A percentile compares a stretch with the other conserved stretches of the same genome.
Conservation (phyloP, 2,888 invertebrate genomes). For the Apeira syringaria region DNA sequence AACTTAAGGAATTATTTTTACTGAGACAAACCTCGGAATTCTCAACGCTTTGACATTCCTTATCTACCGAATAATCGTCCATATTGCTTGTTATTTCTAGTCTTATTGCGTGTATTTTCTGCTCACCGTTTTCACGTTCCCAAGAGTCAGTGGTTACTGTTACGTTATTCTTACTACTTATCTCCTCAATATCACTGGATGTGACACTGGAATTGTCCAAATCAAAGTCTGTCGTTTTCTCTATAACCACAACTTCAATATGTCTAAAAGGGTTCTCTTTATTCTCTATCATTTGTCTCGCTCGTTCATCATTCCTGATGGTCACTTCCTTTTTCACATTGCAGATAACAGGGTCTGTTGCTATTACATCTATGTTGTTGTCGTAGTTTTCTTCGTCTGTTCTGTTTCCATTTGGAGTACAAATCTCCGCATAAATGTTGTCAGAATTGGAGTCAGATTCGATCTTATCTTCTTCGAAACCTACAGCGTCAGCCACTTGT, state of each 20-base stretch:
- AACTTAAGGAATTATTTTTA: conserved; percentile 74
- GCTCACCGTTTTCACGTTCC: conserved; percentile 69
- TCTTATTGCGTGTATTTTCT: conserved; percentile 75
- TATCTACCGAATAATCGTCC: conserved; percentile 69
- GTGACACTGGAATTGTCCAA: conserved; percentile 72
- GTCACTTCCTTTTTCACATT: conserved; percentile 78
- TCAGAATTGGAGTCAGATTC: conserved; percentile 78
- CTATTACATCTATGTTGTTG: conserved; percentile 68
- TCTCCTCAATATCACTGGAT: conserved; percentile 71
- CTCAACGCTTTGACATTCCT: conserved; percentile 49
- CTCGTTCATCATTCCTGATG: conserved; percentile 72
- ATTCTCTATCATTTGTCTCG: conserved; percentile 71
- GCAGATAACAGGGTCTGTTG: conserved; percentile 76
- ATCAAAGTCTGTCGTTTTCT: conserved; percentile 76
- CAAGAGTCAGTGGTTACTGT: conserved; percentile 72
- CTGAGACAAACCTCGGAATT: conserved; percentile 62
- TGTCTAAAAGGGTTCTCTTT: conserved; percentile 77
- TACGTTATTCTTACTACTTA: conserved; percentile 70
- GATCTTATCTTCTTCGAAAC: conserved; percentile 67
- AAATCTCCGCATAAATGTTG: conserved; percentile 89
- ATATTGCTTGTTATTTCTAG: conserved; percentile 78
- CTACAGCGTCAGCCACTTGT: conserved; percentile 87
- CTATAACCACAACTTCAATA: conserved; percentile 80
- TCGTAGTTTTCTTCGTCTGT: conserved; percentile 71
- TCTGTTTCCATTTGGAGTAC: conserved; percentile 69